Conservation (phyloP, 37 sponge, comb jelly and placozoan genomes). For the Diacarnus erythraeanus region DNA sequence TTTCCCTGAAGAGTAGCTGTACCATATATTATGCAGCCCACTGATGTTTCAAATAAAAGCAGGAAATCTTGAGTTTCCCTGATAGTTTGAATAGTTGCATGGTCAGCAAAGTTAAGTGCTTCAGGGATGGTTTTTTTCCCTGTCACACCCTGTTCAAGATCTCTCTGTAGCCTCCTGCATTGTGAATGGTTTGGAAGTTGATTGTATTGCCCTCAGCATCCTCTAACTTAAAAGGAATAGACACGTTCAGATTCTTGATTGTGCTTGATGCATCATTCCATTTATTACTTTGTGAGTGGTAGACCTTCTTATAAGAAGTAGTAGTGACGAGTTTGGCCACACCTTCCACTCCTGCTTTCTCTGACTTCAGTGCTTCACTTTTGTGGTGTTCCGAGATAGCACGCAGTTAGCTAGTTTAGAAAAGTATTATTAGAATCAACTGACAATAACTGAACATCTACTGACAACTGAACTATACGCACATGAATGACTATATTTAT, state of each 20-base stretch:
- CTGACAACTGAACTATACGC: too few relatives aligned
- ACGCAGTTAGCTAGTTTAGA: too few relatives aligned
- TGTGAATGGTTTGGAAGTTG: conserved; percentile 38
- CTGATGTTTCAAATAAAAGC: conserved; percentile 41
- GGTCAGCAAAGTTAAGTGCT: conserved; percentile 49
- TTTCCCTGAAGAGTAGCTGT: conserved; percentile 32
- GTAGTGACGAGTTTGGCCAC: conserved; percentile 68
- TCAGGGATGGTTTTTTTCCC: conserved; percentile 46
- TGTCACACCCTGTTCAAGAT: conserved; percentile 54
- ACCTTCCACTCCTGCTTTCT: conserved; percentile 59
- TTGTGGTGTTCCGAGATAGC: too few relatives aligned
- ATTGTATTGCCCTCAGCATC: conserved; percentile 40
- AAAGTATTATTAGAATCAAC: too few relatives aligned
- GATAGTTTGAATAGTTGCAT: conserved; percentile 36
- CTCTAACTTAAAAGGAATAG: conserved; percentile 61
- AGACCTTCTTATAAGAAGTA: conserved; percentile 34
- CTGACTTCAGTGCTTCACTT: conserved; percentile 38
- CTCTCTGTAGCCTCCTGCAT: conserved; percentile 46
- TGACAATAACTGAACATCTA: too few relatives aligned
- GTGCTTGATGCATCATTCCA: conserved; percentile 52
- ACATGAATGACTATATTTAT: too few relatives aligned
- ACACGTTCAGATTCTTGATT: conserved; percentile 38
- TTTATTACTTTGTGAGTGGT: neutral
- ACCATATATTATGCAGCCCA: conserved; percentile 48
- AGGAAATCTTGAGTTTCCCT: conserved; percentile 59